Base-by-base conservation (phyloP, 2,888 invertebrate species). In the Heliconius ethilla region DNA sequence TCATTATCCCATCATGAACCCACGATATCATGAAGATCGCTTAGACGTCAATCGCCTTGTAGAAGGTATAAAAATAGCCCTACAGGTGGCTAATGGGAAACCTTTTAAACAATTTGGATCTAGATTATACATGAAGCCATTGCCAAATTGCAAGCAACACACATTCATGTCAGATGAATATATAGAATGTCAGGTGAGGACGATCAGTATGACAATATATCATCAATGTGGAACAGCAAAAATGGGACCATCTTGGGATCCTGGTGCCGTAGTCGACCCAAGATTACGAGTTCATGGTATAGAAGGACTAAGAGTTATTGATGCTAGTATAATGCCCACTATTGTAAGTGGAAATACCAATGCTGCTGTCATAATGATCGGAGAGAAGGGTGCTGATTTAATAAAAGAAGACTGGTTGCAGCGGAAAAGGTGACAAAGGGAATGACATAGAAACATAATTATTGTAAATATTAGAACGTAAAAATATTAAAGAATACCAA, bases 281-380 rank as follows among this genome's bases (percentile, higher is more conserved):
- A 95, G 96, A 79, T 89, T 98, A 67, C 94, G 95, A 70, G 97
- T 98, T 0, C 96, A 97, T 83, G 98, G 98, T 2, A 92, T 98
- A 0, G 92, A 96, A 76, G 97, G 97, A 18, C 92, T 98, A 40
- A 94, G 98, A 81, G 97, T 98, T 27, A 96, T 98, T 83, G 98
- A 98, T 87, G 98, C 97, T 51, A 97, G 97, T 84, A 96, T 98
- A 83, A 98, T 98, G 97, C 98, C 98, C 0, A 97, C 97, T 2
- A 97, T 98, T 83, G 96, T 96, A 45, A 97, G 98, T 85, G 98
- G 98, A 11, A 98, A 98, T 86, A 98, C 98, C 1, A 98, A 98
- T 89, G 98, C 98, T 0, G 98, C 98, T 0, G 96, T 97, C n/a
- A 97, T 98, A 74, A 98, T 98, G 98, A 97, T 98, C 51, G 98